Evolutionary conservation across 2,888 invertebrate genomes (phyloP).

Genomic region (Teleiodes luculella): DNA sequence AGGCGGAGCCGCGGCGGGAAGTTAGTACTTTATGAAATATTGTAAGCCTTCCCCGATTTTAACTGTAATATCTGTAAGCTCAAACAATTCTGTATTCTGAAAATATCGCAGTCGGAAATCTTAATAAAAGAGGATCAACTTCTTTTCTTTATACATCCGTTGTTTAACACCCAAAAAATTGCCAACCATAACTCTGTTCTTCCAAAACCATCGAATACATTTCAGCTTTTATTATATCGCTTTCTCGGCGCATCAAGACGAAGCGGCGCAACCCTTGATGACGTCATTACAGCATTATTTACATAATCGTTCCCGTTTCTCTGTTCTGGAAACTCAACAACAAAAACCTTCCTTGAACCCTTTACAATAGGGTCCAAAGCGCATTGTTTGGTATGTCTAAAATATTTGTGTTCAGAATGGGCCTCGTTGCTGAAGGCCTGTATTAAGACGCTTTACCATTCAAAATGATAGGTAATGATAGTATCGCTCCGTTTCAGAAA

Average conservation of each 20-base stretch:
- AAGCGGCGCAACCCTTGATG: conserved; percentile 58
- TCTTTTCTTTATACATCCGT: not conserved
- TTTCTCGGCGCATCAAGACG: conserved; percentile 46
- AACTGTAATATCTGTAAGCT: too few relatives aligned
- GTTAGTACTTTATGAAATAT: too few relatives aligned
- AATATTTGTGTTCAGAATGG: conserved; percentile 33
- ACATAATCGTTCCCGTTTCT: conserved; percentile 53
- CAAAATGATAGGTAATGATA: conserved; percentile 44
- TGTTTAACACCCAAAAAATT: conserved; percentile 24
- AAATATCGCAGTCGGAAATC: not conserved
- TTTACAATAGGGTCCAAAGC: conserved; percentile 25
- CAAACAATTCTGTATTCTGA: too few relatives aligned
- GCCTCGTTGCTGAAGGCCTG: conserved; percentile 37
- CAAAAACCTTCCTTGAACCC: conserved; percentile 28
- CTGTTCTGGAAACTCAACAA: conserved; percentile 26
- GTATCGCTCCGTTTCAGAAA: conserved; percentile 22
- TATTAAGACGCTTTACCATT: conserved; percentile 48
- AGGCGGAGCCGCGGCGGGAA: too few relatives aligned
- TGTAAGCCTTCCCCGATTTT: too few relatives aligned
- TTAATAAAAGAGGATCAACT: not conserved
- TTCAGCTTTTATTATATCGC: conserved; percentile 53
- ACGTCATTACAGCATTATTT: conserved; percentile 61
- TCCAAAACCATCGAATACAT: conserved; percentile 35
- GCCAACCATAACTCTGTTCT: conserved; percentile 29
- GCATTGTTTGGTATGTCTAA: conserved; percentile 24